Conservation (phyloP, 2,888 invertebrate species). For the Syrista parreyssii region DNA sequence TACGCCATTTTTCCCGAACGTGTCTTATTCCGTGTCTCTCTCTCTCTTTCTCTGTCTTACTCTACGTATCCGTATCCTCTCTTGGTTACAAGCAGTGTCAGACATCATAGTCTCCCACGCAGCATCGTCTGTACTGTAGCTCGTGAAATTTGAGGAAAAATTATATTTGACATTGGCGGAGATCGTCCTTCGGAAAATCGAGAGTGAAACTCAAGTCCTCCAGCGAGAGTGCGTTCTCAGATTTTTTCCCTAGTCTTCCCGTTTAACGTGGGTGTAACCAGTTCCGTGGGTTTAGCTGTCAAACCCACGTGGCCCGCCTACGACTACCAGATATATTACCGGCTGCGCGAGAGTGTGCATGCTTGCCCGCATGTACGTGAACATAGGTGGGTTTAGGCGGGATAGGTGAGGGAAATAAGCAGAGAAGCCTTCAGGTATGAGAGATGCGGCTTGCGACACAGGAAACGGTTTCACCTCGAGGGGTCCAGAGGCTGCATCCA, state of each 20-base stretch:
- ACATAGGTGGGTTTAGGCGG: not conserved
- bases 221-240: not conserved
- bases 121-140: not conserved
- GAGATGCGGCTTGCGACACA: constrained; percentile 59
- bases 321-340: constrained; percentile 53
- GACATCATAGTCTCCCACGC: not conserved
- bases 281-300: constrained; percentile 64
- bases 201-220: not conserved
- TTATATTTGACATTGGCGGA: not conserved
- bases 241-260: no score
- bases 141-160: not conserved
- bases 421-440: constrained; percentile 37
- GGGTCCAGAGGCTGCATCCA: constrained; percentile 24
- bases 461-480: constrained; percentile 59
- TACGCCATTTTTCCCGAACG: constrained; percentile 4
- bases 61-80: not conserved
- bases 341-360: constrained; percentile 26
- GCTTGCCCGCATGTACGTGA: constrained; percentile 8
- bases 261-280: constrained; percentile 60
- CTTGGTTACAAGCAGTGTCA: not conserved
- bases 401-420: constrained; percentile 16
- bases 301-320: constrained; percentile 65
- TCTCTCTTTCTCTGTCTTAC: constrained; percentile 1
- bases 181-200: not conserved
- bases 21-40: constrained; percentile 22